These are phyloP conservation scores for Battus philenor DNA, from an alignment of 1,140 invertebrate species.

Conservation along the genomic window DNA sequence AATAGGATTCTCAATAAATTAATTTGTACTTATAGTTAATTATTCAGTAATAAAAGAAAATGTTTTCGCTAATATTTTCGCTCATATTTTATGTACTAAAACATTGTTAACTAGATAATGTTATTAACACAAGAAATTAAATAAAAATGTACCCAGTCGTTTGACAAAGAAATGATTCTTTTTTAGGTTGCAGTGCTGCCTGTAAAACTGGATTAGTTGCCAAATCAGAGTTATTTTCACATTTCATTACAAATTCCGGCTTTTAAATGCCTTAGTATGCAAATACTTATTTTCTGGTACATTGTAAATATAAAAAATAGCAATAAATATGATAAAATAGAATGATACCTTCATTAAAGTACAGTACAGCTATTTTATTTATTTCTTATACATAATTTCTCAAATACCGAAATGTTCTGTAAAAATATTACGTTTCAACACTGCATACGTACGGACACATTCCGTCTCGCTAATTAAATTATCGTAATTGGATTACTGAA, in stretches of 20 bases:
- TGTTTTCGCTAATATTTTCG: neutral
- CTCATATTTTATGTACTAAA: too few species aligned
- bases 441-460: neutral
- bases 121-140: neutral
- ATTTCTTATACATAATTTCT: neutral
- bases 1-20: neutral
- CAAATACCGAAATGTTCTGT: neutral
- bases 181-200: conserved; percentile 28
- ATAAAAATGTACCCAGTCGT: neutral
- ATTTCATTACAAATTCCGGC: conserved; percentile 33
- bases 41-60: neutral
- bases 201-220: conserved; percentile 43
- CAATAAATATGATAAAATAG: neutral
- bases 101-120: too few species aligned
- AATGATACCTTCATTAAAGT: neutral
- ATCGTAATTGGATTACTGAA: conserved; percentile 14
- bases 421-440: conserved; percentile 1
- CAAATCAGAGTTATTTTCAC: conserved; percentile 31
- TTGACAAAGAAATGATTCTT: conserved; percentile 19
- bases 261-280: conserved; percentile 27
- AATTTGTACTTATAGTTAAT: neutral
- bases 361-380: neutral
- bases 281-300: conserved; percentile 20
- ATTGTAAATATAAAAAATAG: conserved; percentile 4
- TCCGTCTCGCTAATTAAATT: conserved; percentile 16